Base-by-base conservation (phyloP, 2,797 vertebrate species). In the Delichon dasypus region DNA sequence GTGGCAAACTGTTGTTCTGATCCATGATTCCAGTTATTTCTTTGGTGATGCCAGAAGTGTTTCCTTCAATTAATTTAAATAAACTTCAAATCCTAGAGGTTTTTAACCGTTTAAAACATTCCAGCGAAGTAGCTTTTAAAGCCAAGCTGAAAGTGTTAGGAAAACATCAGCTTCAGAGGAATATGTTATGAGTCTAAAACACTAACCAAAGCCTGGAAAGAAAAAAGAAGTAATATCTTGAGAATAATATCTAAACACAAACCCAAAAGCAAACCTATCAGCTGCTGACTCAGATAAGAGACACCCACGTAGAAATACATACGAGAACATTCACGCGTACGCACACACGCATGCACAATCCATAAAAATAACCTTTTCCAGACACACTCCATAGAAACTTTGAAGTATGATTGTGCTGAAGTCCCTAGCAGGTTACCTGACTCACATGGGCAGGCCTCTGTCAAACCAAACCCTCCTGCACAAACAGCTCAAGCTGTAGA, bases 1-100 rank as follows among this genome's bases (percentile, higher is more conserved):
- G 97, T 10, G 99, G 98, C 88, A 99, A 95, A 95, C 99, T 99
- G 98, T 98, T 99, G 98, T 99, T 99, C 98, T 99, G 99, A 98
- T 99, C 99, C 99, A 99, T 99, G 93, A 85, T 89, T 89, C 70
- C 73, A 71, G 75, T 94, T 70, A 58, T 55, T 91, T 96, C 93
- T 93, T 94, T 70, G 80, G 93, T 95, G 47, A 88, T 51, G 67
- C 65, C 86, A 83, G 57, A 91, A 88, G 45, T 85, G 62, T 29
- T 48, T 94, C 62, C 47, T 85, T 66, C 32, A 77, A 75, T 73
- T 67, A 74, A 50, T 64, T 84, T 66, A 67, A 85, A 89, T 47
- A 38, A 88, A 65, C 55, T 78, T 62, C 14, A 91, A 90, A 96
- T 90, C 78, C 64, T 83, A 80, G 44, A 91, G 40, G 32, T 30